A percentile compares a stretch with the other conserved stretches of the same genome.
Conservation (phyloP, 2,797 vertebrate species). For the Argya squamiceps region DNA sequence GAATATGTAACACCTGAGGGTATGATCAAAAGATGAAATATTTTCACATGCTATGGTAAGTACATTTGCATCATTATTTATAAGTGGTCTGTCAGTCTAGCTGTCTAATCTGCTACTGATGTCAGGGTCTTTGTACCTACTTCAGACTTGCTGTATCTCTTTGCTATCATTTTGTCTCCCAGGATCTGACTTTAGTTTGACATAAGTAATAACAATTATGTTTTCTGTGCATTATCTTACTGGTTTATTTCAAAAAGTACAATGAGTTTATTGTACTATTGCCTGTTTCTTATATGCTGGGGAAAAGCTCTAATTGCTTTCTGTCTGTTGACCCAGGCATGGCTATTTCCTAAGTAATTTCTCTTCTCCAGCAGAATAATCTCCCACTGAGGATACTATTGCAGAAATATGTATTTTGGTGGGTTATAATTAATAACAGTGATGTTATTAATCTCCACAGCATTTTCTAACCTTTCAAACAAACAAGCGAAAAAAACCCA, state of each 20-base stretch:
- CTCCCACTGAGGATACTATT: constrained; percentile 10
- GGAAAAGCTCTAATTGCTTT: constrained; percentile 40
- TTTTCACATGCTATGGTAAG: not conserved
- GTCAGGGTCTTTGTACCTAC: not conserved
- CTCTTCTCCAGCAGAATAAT: not conserved
- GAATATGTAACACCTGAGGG: not conserved
- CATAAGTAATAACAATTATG: not conserved
- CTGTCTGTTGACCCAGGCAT: not conserved
- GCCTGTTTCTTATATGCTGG: not conserved
- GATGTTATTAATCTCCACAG: constrained; percentile 15
- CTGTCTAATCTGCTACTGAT: not conserved
- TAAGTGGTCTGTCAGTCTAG: not conserved
- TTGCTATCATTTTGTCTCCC: not conserved
- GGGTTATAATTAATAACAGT: constrained; percentile 19
- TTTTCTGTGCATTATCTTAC: not conserved
- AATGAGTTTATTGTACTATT: not conserved
- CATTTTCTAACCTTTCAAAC: constrained; percentile 31
- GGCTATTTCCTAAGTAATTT: constrained; percentile 30
- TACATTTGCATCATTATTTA: not conserved
- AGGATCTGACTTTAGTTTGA: not conserved
- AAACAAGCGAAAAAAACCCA: not conserved
- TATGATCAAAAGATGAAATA: not conserved
- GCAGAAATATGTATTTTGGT: constrained; percentile 1
- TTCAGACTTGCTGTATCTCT: not conserved
- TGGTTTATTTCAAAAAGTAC: constrained; percentile 14